Base-by-base conservation (phyloP, 2,113 vertebrate genomes). In the Hiodon alosoides region DNA sequence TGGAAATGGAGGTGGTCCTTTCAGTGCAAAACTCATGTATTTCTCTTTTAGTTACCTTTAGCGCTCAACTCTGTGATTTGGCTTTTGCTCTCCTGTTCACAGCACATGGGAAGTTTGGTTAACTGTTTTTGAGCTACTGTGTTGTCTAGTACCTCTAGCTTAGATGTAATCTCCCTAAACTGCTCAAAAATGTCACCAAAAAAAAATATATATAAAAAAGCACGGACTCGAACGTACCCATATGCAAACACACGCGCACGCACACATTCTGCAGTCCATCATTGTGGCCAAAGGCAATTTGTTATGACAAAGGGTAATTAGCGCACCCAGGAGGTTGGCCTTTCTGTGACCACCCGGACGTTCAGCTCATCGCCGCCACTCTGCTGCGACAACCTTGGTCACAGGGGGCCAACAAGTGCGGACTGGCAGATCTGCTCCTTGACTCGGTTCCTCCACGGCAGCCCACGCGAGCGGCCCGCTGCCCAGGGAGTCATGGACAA, bases 241-340 rank as follows among this genome's bases (percentile, higher is more conserved):
- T 31, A 1, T 31, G 31, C 31, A 31, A 31, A 31, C 31, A 31
- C 58, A 1, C 58, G 14, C 58, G 2, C 58, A 59, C 58, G 14
- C 7, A 14, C 58, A 59, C 58, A 14, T 9, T 16, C 57, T 60
- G 50, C 60, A 60, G 57, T 73, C 67, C 73, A 62, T 53, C 71
- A 68, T 67, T 51, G 13, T n/a, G 72, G 65, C 77, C 13, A 46
- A 67, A 5, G 50, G 69, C 67, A 71, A 64, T 69, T 67, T 50
- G 50, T 77, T 81, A 74, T 81, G 79, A 81, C 80, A 81, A 65
- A 72, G 71, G 77, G 67, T 84, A 85, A 82, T 82, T 84, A 81
- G 79, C 73, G 67, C 73, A 72, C 80, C 46, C 8, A 66, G 73
- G 76, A 61, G 52, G 58, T 58, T 1, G n/a, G 69, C 53, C 4